A percentile compares a stretch with the other conserved stretches of the same genome.
Evolutionary conservation across 1,140 invertebrate genomes (phyloP).

Genomic region (Palaemon carinicauda): DNA sequence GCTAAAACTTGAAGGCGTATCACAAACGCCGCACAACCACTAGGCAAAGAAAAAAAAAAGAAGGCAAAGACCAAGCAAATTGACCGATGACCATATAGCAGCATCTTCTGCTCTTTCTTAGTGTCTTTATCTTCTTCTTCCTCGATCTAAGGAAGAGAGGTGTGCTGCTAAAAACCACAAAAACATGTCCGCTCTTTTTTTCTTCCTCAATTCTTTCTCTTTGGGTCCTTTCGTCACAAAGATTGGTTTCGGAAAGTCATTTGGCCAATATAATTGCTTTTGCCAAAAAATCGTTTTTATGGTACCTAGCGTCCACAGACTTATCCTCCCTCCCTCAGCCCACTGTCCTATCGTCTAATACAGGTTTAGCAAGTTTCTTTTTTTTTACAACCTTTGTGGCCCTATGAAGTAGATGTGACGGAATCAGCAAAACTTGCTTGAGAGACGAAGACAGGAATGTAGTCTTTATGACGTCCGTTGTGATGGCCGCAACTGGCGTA

Average conservation of each 20-base stretch:
- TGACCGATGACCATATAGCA: too few relatives aligned
- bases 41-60: too few relatives aligned
- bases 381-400: constrained; percentile 10
- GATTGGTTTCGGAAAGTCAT: neutral
- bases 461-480: neutral
- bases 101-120: too few relatives aligned
- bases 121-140: too few relatives aligned
- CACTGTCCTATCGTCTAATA: neutral
- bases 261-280: constrained; percentile 50
- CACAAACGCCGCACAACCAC: too few relatives aligned
- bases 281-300: constrained; percentile 51
- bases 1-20: too few relatives aligned
- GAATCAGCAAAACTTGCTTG: constrained; percentile 23
- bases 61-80: too few relatives aligned
- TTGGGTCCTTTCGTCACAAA: neutral
- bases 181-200: neutral
- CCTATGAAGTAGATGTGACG: constrained; percentile 5
- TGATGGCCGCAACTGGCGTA: neutral
- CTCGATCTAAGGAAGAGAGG: too few relatives aligned
- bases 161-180: neutral
- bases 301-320: neutral
- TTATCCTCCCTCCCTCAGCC: too few relatives aligned
- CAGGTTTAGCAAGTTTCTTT: constrained; percentile 33
- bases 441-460: neutral
- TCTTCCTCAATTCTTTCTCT: constrained; percentile 12